These are phyloP conservation scores for Ochropleura leucogaster DNA, from an alignment of 2,888 invertebrate genomes.

Conservation along the genomic window DNA sequence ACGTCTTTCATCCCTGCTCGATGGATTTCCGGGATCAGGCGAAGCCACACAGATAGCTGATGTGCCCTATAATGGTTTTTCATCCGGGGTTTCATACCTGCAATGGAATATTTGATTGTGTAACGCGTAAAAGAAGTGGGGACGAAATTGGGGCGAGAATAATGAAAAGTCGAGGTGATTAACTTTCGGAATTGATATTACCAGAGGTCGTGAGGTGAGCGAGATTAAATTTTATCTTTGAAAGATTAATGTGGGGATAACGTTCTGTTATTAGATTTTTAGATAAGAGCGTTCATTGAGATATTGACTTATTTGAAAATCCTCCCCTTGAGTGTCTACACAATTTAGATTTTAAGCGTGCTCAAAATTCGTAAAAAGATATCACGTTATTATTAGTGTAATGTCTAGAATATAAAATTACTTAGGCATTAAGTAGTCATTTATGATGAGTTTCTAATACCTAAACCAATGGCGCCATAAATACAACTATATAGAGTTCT, in stretches of 20 bases:
- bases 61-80: slow-evolving; percentile 99
- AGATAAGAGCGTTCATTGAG: slow-evolving; percentile 18
- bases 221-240: slow-evolving; percentile 71
- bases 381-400: not conserved
- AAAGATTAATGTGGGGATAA: slow-evolving; percentile 59
- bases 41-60: slow-evolving; percentile 98
- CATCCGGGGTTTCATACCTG: slow-evolving; percentile 98
- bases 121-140: slow-evolving; percentile 69
- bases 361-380: not conserved
- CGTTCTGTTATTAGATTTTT: slow-evolving; percentile 47
- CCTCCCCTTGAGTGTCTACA: slow-evolving; percentile 1
- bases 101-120: slow-evolving; percentile 78
- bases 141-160: slow-evolving; percentile 65
- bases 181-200: slow-evolving; percentile 75
- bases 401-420: not conserved
- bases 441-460: not conserved
- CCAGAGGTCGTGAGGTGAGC: slow-evolving; percentile 63
- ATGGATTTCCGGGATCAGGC: slow-evolving; percentile 97
- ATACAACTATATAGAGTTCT: not conserved
- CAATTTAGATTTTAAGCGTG: slow-evolving; percentile 10
- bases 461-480: not conserved
- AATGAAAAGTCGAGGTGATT: slow-evolving; percentile 73
- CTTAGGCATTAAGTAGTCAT: not conserved
- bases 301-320: slow-evolving; percentile 28
- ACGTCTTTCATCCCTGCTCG: slow-evolving; percentile 97